These are phyloP conservation scores for Paramuricea clavata DNA, from an alignment of 92 coral and sea anemone species.

Conservation along the genomic window DNA sequence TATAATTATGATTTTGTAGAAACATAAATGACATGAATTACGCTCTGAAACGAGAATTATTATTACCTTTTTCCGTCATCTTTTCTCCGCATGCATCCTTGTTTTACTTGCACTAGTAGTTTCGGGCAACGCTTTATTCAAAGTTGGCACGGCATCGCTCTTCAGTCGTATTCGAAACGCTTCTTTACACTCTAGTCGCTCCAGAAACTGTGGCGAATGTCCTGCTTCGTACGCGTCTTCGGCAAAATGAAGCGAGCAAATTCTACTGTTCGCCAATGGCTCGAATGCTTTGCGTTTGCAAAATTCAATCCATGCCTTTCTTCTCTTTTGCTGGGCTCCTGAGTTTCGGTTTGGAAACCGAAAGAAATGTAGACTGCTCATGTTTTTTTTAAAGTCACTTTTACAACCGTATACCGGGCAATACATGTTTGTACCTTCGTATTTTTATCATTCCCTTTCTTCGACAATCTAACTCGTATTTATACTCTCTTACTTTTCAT, in stretches of 20 bases:
- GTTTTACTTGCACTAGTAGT: not conserved
- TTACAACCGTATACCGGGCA: slow-evolving; percentile 24
- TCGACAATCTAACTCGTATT: too few relatives aligned
- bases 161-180: slow-evolving; percentile 14
- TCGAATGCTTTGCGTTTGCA: slow-evolving; percentile 28
- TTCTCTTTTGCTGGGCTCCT: slow-evolving; percentile 13
- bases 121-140: slow-evolving; percentile 29
- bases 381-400: not conserved
- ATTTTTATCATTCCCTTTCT: too few relatives aligned
- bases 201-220: slow-evolving; percentile 36
- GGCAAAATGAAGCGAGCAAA: slow-evolving; percentile 39
- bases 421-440: not conserved
- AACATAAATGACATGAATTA: too few relatives aligned
- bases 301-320: slow-evolving; percentile 37
- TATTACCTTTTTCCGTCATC: too few relatives aligned
- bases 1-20: too few relatives aligned
- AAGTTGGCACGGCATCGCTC: slow-evolving; percentile 27
- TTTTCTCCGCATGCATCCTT: too few relatives aligned
- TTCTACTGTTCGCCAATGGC: slow-evolving; percentile 26
- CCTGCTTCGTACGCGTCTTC: slow-evolving; percentile 33
- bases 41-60: too few relatives aligned
- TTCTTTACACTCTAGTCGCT: slow-evolving; percentile 21
- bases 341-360: not conserved
- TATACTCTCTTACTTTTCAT: too few relatives aligned
- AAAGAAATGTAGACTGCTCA: not conserved